Percentiles rank a stretch among this genome's conserved stretches.
These are phyloP conservation scores for Sycophila sp. DNA, from an alignment of 1,140 invertebrate genomes.

Conservation along the genomic window DNA sequence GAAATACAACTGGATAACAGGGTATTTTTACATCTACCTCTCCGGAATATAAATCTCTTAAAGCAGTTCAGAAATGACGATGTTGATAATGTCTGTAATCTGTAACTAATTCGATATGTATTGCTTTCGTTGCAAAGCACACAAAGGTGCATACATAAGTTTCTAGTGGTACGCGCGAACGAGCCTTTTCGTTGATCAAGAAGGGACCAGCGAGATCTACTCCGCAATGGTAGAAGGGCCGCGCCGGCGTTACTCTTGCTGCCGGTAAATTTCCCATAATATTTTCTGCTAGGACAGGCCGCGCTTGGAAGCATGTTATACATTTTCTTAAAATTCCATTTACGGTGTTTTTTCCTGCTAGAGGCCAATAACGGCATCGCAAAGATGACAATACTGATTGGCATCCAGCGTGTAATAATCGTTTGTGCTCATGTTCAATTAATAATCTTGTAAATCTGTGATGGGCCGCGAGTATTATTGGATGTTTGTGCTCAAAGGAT, in stretches of 20 bases:
- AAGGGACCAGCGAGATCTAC: not conserved
- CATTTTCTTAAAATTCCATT: not conserved
- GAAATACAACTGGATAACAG: no score
- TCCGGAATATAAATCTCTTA: not conserved
- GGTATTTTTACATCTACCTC: not conserved
- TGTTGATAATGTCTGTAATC: not conserved
- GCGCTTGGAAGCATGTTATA: not conserved
- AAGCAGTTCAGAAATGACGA: not conserved
- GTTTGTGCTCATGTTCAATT: not conserved
- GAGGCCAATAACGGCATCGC: not conserved
- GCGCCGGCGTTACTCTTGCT: not conserved
- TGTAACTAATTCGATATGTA: not conserved
- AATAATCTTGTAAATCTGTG: not conserved
- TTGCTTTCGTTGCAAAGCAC: not conserved
- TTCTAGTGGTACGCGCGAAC: not conserved
- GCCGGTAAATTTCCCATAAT: not conserved
- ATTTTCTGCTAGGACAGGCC: not conserved
- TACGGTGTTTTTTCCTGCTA: not conserved
- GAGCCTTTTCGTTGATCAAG: not conserved
- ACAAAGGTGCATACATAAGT: not conserved
- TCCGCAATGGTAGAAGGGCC: not conserved
- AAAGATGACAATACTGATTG: not conserved
- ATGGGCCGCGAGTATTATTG: conserved; percentile 34
- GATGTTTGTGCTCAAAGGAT: conserved; percentile 43
- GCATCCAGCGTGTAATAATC: not conserved